Conservation (phyloP, 1,140 invertebrate genomes). For the Papilio dardanus region DNA sequence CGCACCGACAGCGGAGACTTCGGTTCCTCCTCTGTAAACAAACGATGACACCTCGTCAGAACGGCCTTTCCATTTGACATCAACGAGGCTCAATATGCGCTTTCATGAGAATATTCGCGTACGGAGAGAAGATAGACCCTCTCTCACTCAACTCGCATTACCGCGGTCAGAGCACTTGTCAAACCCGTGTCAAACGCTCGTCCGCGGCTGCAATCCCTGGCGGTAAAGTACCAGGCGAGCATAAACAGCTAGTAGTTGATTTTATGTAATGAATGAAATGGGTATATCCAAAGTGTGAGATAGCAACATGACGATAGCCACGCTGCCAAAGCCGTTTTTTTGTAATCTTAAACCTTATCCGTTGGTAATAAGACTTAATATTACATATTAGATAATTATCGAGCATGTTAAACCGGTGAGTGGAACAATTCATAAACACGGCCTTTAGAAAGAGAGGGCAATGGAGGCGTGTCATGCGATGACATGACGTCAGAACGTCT, state of each 20-base stretch:
- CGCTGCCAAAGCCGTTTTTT: conserved; percentile 35
- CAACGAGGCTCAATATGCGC: conserved; percentile 15
- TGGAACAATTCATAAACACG: conserved; percentile 48
- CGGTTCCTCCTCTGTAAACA: conserved; percentile 77
- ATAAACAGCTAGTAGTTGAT: conserved; percentile 52
- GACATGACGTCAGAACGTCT: conserved; percentile 62
- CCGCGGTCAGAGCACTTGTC: conserved; percentile 61
- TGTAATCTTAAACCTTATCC: conserved; percentile 46
- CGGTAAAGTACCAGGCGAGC: conserved; percentile 79
- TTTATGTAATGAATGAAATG: conserved; percentile 46
- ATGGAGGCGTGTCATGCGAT: conserved; percentile 56
- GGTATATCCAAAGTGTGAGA: conserved; percentile 46
- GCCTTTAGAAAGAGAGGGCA: conserved; percentile 53
- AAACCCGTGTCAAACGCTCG: conserved; percentile 73
- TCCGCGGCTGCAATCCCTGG: conserved; percentile 75
- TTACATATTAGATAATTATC: conserved; percentile 43
- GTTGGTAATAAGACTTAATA: conserved; percentile 44
- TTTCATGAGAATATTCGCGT: conserved; percentile 25
- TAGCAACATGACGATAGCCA: conserved; percentile 40
- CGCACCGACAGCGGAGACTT: conserved; percentile 70
- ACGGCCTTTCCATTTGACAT: conserved; percentile 34
- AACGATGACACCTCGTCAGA: conserved; percentile 52
- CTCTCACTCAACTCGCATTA: conserved; percentile 15
- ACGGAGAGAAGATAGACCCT: no score
- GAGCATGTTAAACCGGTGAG: conserved; percentile 57